phyloP scores from a whole-genome alignment of 2,888 invertebrate species.

The Dascillus cervinus region DNA sequence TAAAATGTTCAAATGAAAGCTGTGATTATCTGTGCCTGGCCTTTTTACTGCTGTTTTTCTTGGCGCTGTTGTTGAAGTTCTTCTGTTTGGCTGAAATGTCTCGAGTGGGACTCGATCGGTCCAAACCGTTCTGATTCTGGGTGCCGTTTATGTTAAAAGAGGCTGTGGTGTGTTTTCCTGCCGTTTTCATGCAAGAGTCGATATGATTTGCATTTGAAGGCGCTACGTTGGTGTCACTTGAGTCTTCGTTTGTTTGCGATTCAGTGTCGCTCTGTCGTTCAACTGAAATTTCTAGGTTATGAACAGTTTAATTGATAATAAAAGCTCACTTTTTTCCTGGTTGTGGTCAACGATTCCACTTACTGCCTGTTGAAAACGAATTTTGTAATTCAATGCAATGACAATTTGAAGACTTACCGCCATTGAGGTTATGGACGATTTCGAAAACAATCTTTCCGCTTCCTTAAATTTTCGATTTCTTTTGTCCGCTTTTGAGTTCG shows the following conservation, averaged over 20 bases:
- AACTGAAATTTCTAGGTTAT: too few species aligned
- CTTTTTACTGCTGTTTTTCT: slow-evolving; percentile 75
- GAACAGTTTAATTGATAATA: too few species aligned
- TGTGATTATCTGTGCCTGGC: slow-evolving; percentile 74
- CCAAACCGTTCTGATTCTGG: slow-evolving; percentile 35
- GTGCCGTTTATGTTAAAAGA: slow-evolving; percentile 32
- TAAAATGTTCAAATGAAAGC: too few species aligned
- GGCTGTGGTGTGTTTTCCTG: slow-evolving; percentile 36
- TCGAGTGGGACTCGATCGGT: slow-evolving; percentile 45
- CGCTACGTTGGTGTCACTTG: slow-evolving; percentile 54
- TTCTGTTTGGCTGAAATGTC: slow-evolving; percentile 60
- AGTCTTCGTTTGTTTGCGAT: slow-evolving; percentile 73
- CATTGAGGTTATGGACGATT: slow-evolving; percentile 96
- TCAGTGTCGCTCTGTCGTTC: slow-evolving; percentile 84
- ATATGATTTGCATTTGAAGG: slow-evolving; percentile 39
- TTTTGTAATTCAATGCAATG: too few species aligned
- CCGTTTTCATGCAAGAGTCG: slow-evolving; percentile 35
- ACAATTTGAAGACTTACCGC: slow-evolving; percentile 52
- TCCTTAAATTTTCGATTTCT: slow-evolving; percentile 95
- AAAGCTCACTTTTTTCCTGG: slow-evolving; percentile 69
- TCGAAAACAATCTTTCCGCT: slow-evolving; percentile 92
- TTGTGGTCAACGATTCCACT: slow-evolving; percentile 71
- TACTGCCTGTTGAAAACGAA: slow-evolving; percentile 56
- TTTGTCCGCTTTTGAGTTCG: slow-evolving; percentile 93
- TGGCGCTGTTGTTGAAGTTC: slow-evolving; percentile 49